Conservation (phyloP, 2,888 invertebrate genomes). For the Conus canariensis region DNA sequence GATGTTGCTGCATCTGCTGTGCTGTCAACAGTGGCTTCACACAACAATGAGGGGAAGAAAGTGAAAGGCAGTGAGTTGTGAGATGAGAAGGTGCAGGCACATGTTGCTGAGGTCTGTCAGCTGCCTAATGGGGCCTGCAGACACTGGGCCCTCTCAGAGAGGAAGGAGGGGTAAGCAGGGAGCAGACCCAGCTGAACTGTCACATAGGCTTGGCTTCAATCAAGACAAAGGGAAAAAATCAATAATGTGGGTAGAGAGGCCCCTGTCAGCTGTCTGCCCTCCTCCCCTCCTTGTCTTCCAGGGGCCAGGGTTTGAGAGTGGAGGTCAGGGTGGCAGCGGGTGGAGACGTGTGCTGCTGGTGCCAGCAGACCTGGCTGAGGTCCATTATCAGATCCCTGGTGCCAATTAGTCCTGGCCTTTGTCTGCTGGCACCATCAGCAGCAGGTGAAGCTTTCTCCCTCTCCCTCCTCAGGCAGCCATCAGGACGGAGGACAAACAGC, state of each 20-base stretch:
- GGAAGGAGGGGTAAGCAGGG: not conserved
- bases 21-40: not conserved
- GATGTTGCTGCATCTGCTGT: not conserved
- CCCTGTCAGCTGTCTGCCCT: not conserved
- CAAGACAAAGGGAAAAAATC: slow-evolving; percentile 26
- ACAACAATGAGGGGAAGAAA: not conserved
- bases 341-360: no score
- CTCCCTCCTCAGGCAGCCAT: slow-evolving; percentile 38
- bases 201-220: not conserved
- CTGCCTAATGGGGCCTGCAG: not conserved
- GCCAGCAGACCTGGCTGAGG: not conserved
- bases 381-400: not conserved
- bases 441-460: not conserved
- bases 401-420: not conserved
- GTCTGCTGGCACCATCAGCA: not conserved
- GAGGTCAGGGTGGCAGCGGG: not conserved
- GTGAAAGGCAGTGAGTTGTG: not conserved
- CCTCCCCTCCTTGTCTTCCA: not conserved
- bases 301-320: not conserved
- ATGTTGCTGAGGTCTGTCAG: slow-evolving; percentile 1
- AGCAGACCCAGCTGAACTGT: not conserved
- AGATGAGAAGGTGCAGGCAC: not conserved
- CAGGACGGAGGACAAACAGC: not conserved
- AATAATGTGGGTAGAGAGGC: slow-evolving; percentile 7
- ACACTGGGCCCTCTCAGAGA: not conserved